Evolutionary conservation across 2,888 invertebrate species (phyloP), one percentile per base, ranked within the genome.

Genomic region (Icerya purchasi): DNA sequence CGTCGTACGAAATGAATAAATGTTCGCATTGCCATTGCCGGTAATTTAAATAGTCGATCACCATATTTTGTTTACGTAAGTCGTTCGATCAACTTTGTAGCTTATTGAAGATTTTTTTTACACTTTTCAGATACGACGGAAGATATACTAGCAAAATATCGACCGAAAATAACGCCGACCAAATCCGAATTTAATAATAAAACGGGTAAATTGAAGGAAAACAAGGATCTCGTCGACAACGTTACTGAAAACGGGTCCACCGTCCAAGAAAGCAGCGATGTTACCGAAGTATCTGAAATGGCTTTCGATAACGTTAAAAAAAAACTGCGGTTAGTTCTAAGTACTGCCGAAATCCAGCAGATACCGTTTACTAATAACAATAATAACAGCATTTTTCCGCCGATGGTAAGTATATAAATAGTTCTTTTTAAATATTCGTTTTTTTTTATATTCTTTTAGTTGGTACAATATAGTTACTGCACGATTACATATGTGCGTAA

Each of bases 91-190:
- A n/a, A n/a, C n/a, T n/a, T n/a, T n/a, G n/a, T n/a, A n/a, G n/a
- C n/a, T n/a, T n/a, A n/a, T n/a, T n/a, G n/a, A n/a, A n/a, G n/a
- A n/a, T n/a, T n/a, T n/a, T n/a, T n/a, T n/a, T n/a, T n/a, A n/a
- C n/a, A n/a, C n/a, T n/a, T 36, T 36, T 36, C 72, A 68, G 91
- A 91, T 74, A 81, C 81, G 49, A 83, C 86, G 0, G 93, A 94
- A 68, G 92, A 94, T 69, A 96, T 96, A 69, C 76, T 96, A 65
- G 94, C 90, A 52, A 96, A 94, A 73, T 96, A 96, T 73, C 77
- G 93, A 2, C 78, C 82, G 65, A 81, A 83, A 70, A n/a, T n/a
- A n/a, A 76, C 79, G 60, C 77, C 79, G 63, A 75, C 73, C 20
- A 76, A 76, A 58, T 76, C 76, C 36, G 77, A 76, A 36, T 36